These are phyloP conservation scores for Centropristis striata DNA, from an alignment of 2,113 vertebrate species.

Conservation along the genomic window DNA sequence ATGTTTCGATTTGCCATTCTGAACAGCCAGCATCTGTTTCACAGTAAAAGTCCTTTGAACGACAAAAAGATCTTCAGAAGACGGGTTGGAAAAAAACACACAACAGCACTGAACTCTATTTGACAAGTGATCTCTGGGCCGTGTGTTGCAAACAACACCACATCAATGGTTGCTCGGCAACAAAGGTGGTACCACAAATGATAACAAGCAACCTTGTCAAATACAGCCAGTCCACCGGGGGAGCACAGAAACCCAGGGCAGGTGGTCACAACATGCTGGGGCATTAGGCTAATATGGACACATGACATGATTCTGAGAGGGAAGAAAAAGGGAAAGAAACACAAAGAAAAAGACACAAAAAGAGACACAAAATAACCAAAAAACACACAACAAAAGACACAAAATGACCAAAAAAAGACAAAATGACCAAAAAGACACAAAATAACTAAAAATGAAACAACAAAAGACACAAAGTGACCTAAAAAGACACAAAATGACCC, in stretches of 20 bases:
- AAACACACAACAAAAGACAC: too few species aligned
- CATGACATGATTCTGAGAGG: not conserved
- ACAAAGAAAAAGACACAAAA: too few species aligned
- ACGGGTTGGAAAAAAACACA: slow-evolving; percentile 6
- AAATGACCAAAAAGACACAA: too few species aligned
- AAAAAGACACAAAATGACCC: too few species aligned
- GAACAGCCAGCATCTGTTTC: not conserved
- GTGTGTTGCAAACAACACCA: slow-evolving; percentile 12
- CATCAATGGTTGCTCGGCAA: slow-evolving; percentile 57
- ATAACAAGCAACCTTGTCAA: slow-evolving; percentile 41
- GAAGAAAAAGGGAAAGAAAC: not conserved
- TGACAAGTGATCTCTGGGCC: slow-evolving; percentile 34
- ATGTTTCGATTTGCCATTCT: not conserved
- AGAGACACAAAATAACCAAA: too few species aligned
- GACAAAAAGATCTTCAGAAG: not conserved
- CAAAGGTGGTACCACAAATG: slow-evolving; percentile 31
- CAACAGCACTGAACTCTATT: slow-evolving; percentile 7
- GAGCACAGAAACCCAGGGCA: not conserved
- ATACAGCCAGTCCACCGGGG: not conserved
- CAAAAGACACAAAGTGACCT: too few species aligned
- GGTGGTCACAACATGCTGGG: not conserved
- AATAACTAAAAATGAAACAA: too few species aligned
- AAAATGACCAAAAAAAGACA: too few species aligned
- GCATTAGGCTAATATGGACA: not conserved
- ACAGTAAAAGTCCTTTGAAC: not conserved